Evolutionary conservation across 2,888 invertebrate genomes (phyloP).

Genomic region (Omphaloscelis lunosa): DNA sequence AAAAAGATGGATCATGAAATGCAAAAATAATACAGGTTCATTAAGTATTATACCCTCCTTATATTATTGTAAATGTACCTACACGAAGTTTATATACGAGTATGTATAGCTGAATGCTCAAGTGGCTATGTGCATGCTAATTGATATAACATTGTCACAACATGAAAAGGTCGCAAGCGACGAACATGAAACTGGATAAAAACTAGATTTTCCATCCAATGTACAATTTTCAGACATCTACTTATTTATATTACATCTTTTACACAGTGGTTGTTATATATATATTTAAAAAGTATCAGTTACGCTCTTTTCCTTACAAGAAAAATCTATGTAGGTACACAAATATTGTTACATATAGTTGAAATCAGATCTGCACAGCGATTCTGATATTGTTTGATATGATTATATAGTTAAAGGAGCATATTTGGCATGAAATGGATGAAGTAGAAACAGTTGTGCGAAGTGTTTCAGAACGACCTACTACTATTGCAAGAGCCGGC

Average conservation of each 20-base stretch:
- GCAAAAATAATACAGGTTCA: conserved; percentile 84
- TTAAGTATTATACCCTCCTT: conserved; percentile 77
- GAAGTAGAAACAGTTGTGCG: conserved; percentile 81
- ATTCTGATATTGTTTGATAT: conserved; percentile 67
- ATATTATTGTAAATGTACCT: conserved; percentile 61
- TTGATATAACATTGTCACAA: conserved; percentile 60
- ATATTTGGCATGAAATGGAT: conserved; percentile 65
- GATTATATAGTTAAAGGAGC: conserved; percentile 66
- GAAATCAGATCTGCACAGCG: conserved; percentile 69
- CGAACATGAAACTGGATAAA: conserved; percentile 58
- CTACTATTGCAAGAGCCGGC: conserved; percentile 89
- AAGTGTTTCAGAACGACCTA: conserved; percentile 78
- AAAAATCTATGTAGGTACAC: conserved; percentile 63
- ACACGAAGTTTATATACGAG: conserved; percentile 63
- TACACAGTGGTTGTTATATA: conserved; percentile 58
- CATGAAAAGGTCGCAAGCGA: conserved; percentile 61
- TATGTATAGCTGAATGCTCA: conserved; percentile 53
- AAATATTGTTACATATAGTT: conserved; percentile 61
- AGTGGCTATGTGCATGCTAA: conserved; percentile 63
- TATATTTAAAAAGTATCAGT: conserved; percentile 61
- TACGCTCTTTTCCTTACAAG: conserved; percentile 54
- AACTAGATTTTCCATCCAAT: conserved; percentile 60
- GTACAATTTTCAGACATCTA: conserved; percentile 64
- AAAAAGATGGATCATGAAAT: conserved; percentile 83
- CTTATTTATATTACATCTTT: conserved; percentile 65